Percentiles rank a stretch among this genome's conserved stretches.
Conservation (phyloP, 92 coral and sea anemone species). For the Zoanthus sansibaricus region DNA sequence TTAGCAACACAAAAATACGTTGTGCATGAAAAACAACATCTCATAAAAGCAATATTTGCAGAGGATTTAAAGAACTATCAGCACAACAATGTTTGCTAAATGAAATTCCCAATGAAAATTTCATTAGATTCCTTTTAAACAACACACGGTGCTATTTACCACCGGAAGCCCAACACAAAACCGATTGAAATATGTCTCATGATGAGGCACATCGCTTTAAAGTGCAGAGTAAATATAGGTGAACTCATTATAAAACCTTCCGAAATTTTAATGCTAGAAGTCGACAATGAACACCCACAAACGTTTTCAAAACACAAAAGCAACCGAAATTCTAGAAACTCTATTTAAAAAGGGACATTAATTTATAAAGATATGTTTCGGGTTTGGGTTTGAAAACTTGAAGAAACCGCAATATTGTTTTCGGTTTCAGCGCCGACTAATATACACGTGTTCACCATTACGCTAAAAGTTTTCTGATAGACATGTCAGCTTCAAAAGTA, state of each 20-base stretch:
- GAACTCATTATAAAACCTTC: constrained; percentile 30
- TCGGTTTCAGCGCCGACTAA: not conserved
- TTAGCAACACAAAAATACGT: constrained; percentile 20
- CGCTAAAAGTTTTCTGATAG: not conserved
- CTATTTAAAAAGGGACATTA: not conserved
- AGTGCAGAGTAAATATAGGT: constrained; percentile 31
- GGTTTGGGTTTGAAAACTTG: not conserved
- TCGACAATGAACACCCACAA: constrained; percentile 35
- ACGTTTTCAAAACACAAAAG: constrained; percentile 42
- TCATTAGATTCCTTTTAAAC: constrained; percentile 40
- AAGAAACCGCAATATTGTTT: not conserved
- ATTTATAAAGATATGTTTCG: not conserved
- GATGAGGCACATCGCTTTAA: not conserved
- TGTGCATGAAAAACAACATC: not conserved
- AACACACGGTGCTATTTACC: constrained; percentile 46
- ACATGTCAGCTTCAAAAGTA: constrained; percentile 9
- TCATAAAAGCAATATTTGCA: constrained; percentile 26
- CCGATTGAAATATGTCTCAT: constrained; percentile 27
- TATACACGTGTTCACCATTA: constrained; percentile 19
- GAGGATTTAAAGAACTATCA: constrained; percentile 19
- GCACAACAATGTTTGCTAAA: constrained; percentile 32
- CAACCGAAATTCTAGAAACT: constrained; percentile 2
- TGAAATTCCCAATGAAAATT: constrained; percentile 49
- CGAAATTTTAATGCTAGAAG: constrained; percentile 11
- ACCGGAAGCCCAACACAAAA: constrained; percentile 33